Conservation (phyloP, 2,797 vertebrate genomes). For the Rhinichthys osculus region DNA sequence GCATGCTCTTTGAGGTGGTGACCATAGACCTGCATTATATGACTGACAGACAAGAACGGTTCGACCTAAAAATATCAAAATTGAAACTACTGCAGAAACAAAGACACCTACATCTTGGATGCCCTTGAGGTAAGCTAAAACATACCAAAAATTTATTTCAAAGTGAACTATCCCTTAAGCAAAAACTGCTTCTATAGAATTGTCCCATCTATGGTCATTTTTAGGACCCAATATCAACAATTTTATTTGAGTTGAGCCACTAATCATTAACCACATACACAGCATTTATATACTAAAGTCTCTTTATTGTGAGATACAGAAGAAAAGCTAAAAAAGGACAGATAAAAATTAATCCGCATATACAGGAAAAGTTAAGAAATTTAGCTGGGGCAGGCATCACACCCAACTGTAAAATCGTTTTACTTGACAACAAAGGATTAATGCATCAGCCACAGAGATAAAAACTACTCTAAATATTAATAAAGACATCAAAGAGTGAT, state of each 20-base stretch:
- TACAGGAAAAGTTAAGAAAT: neutral
- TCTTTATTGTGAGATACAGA: slow-evolving; percentile 6
- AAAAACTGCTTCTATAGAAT: neutral
- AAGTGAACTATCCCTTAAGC: too few species aligned
- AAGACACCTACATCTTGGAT: too few species aligned
- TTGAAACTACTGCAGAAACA: too few species aligned
- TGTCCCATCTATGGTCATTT: neutral
- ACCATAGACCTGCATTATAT: too few species aligned
- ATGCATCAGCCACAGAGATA: slow-evolving; percentile 4
- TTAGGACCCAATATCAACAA: neutral
- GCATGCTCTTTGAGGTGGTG: too few species aligned
- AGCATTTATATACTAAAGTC: neutral
- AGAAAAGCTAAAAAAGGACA: neutral
- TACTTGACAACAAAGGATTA: neutral
- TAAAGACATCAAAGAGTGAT: slow-evolving; percentile 8
- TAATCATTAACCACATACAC: neutral
- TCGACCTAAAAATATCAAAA: too few species aligned
- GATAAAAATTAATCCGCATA: neutral
- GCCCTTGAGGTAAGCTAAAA: too few species aligned
- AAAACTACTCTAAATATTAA: neutral
- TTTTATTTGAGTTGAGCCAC: neutral
- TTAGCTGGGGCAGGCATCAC: neutral
- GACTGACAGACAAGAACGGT: too few species aligned
- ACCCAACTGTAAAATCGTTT: neutral
- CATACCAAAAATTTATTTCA: too few species aligned